These are phyloP conservation scores for Campopleginae sp. DNA, from an alignment of 2,888 invertebrate genomes.

Conservation along the genomic window DNA sequence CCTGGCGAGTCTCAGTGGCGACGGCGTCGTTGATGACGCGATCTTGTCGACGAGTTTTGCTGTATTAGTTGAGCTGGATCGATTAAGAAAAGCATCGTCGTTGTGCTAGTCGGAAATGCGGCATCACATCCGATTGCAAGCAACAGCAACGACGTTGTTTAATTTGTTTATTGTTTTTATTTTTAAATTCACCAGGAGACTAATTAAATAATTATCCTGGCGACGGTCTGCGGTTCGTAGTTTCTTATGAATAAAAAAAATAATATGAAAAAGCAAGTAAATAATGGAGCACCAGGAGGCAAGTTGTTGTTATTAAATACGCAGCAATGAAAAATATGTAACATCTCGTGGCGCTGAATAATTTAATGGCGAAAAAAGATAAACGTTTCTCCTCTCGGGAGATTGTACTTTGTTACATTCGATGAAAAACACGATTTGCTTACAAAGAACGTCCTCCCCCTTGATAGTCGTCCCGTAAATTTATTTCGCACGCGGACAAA, in stretches of 20 bases:
- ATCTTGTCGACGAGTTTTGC: conserved; percentile 48
- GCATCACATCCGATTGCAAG: conserved; percentile 4
- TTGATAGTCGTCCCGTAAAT: conserved; percentile 8
- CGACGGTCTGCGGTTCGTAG: conserved; percentile 53
- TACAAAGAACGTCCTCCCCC: conserved; percentile 1
- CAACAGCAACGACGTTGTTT: too few species aligned
- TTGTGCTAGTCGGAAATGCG: too few species aligned
- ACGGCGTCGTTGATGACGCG: conserved; percentile 55
- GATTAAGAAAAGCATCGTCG: conserved; percentile 45
- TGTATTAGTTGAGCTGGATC: too few species aligned
- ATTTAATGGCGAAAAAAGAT: conserved; percentile 58
- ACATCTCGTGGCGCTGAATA: conserved; percentile 32
- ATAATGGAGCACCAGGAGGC: conserved; percentile 30
- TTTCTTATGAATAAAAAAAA: background rate
- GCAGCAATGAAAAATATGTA: conserved; percentile 32
- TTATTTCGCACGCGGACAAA: conserved; percentile 31
- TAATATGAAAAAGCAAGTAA: background rate
- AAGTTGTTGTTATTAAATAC: conserved; percentile 43
- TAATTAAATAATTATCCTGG: conserved; percentile 61
- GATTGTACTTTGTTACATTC: conserved; percentile 46
- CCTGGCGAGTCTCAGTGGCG: conserved; percentile 44
- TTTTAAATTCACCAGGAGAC: conserved; percentile 22
- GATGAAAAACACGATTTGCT: conserved; percentile 57
- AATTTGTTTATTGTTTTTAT: too few species aligned
- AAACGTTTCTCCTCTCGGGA: conserved; percentile 26